phyloP scores from a whole-genome alignment of 2,888 invertebrate species.

The Gymnocheta viridis region DNA sequence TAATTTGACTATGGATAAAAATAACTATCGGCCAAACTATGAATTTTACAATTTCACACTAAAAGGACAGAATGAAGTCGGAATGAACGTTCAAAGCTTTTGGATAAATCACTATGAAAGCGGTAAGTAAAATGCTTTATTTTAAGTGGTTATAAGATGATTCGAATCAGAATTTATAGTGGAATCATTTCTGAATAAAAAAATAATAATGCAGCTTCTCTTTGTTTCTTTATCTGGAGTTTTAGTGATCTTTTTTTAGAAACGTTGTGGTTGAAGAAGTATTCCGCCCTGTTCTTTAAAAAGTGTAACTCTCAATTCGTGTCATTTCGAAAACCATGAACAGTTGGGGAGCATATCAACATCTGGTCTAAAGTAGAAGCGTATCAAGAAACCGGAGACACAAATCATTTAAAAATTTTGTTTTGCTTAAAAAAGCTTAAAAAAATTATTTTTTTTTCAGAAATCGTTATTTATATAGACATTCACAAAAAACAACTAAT shows the following conservation, averaged over 20 bases:
- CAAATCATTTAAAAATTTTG: no score
- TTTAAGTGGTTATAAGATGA: not conserved
- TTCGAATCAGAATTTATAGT: not conserved
- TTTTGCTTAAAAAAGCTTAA: no score
- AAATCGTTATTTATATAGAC: no score
- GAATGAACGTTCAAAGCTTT: slow-evolving; percentile 83
- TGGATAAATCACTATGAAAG: slow-evolving; percentile 84
- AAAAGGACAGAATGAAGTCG: slow-evolving; percentile 85
- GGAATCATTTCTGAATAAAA: not conserved
- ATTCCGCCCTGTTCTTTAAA: no score
- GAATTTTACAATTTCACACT: slow-evolving; percentile 84
- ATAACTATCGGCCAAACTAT: slow-evolving; percentile 70
- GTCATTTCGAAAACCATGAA: no score
- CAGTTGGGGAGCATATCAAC: no score
- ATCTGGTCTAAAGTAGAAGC: no score
- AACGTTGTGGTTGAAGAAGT: no score
- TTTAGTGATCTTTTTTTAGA: not conserved
- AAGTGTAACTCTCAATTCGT: no score
- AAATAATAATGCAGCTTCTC: not conserved
- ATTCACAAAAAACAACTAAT: no score
- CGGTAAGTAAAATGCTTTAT: slow-evolving; percentile 71
- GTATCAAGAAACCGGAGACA: no score
- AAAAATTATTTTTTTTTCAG: no score
- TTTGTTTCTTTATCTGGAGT: not conserved
- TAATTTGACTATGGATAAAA: slow-evolving; percentile 71